These are phyloP conservation scores for Peromyscus nudipes DNA, from an alignment of 2,797 vertebrate species.

Conservation along the genomic window DNA sequence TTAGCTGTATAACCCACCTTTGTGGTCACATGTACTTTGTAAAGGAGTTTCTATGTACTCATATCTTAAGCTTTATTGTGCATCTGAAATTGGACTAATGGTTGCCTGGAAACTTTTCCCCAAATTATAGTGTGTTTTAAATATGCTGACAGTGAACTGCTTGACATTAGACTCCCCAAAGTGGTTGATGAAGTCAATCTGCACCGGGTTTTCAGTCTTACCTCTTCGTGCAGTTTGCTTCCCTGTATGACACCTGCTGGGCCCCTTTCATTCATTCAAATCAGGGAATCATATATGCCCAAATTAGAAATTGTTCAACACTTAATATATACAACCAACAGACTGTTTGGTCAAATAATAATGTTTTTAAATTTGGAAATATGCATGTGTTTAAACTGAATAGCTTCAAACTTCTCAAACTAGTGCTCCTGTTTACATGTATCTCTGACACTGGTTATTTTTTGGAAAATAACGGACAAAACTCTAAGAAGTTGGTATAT, in stretches of 20 bases:
- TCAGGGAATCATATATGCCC: neutral
- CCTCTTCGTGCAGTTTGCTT: neutral
- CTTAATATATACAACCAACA: neutral
- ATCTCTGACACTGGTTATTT: neutral
- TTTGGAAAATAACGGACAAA: neutral
- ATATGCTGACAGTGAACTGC: neutral
- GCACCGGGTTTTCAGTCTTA: neutral
- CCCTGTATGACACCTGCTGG: neutral
- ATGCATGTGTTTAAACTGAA: neutral
- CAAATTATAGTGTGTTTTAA: neutral
- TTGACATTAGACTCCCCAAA: neutral
- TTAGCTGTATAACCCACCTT: neutral
- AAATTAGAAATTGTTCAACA: neutral
- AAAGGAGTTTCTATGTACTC: neutral
- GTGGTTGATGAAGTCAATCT: neutral
- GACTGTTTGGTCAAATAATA: neutral
- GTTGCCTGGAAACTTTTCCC: neutral
- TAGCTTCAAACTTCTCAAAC: neutral
- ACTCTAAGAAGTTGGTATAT: neutral
- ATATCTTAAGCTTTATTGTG: neutral
- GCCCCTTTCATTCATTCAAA: neutral
- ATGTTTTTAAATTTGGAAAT: neutral
- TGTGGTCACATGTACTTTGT: neutral
- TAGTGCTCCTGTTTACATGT: neutral
- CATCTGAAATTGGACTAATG: neutral